phyloP scores from a whole-genome alignment of 2,888 invertebrate species.

The Eupithecia abbreviata region DNA sequence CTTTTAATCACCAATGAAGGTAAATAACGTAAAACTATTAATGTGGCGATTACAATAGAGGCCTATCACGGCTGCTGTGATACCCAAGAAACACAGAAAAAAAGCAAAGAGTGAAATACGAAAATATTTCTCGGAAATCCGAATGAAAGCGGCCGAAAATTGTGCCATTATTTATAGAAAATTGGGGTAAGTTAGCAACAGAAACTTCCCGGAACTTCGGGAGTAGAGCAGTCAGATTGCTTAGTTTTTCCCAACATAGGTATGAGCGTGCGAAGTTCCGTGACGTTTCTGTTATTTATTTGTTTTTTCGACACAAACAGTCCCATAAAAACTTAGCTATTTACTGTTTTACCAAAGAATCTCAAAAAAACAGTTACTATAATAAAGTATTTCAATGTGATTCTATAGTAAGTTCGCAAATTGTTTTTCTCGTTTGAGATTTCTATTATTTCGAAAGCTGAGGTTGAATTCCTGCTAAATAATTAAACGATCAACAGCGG shows the following conservation, averaged over 20 bases:
- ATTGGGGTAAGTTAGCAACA: constrained; percentile 42
- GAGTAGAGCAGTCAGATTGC: constrained; percentile 33
- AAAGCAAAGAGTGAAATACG: constrained; percentile 20
- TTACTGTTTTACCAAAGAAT: background rate
- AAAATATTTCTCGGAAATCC: constrained; percentile 39
- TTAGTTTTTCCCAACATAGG: constrained; percentile 35
- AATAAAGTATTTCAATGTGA: background rate
- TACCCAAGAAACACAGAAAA: background rate
- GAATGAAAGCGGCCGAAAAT: constrained; percentile 42
- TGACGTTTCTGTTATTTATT: background rate
- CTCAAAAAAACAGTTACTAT: background rate
- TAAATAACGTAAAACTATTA: too few species aligned
- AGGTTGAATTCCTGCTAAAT: too few species aligned
- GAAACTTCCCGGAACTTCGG: constrained; percentile 37
- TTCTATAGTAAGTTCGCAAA: too few species aligned
- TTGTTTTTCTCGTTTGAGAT: too few species aligned
- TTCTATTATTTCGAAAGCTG: too few species aligned
- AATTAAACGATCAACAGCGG: too few species aligned
- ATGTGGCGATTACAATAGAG: too few species aligned
- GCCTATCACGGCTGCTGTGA: too few species aligned
- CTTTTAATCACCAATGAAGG: background rate
- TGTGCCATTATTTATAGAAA: constrained; percentile 45
- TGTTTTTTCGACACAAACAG: constrained; percentile 11
- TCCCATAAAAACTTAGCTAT: background rate
- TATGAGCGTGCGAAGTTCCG: constrained; percentile 21